phyloP scores from a whole-genome alignment of 2,888 invertebrate species.

The Chromoteleia sp. region DNA sequence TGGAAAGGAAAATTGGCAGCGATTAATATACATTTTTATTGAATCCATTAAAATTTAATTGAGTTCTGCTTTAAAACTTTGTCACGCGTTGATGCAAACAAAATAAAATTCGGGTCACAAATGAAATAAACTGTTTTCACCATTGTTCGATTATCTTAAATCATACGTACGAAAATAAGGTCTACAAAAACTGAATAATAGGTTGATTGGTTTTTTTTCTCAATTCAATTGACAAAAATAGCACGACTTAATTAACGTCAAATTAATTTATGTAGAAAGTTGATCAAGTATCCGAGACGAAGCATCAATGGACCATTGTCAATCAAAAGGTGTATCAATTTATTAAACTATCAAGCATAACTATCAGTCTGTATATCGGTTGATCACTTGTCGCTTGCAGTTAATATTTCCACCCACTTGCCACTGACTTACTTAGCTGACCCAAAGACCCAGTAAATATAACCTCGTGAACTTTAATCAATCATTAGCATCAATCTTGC shows the following conservation, averaged over 20 bases:
- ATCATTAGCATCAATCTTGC: constrained; percentile 58
- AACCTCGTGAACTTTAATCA: constrained; percentile 78
- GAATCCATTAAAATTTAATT: constrained; percentile 25
- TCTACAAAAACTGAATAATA: background rate
- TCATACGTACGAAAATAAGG: background rate
- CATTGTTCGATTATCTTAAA: background rate
- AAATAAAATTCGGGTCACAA: background rate
- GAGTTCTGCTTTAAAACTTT: background rate
- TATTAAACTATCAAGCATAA: constrained; percentile 47
- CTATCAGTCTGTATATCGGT: constrained; percentile 31
- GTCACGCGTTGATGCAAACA: background rate
- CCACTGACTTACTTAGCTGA: constrained; percentile 82
- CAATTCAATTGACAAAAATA: background rate
- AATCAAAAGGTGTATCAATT: constrained; percentile 59
- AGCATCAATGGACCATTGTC: constrained; percentile 48
- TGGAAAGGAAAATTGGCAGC: constrained; percentile 46
- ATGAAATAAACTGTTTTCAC: background rate
- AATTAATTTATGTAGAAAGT: constrained; percentile 61
- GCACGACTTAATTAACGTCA: background rate
- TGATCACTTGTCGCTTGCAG: constrained; percentile 62
- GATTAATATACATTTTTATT: constrained; percentile 32
- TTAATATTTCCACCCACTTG: constrained; percentile 66
- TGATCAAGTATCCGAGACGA: constrained; percentile 12
- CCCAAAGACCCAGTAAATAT: constrained; percentile 83
- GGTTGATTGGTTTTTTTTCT: constrained; percentile 6